Base-by-base conservation (phyloP, 2,113 vertebrate species). In the Zootoca vivipara region DNA sequence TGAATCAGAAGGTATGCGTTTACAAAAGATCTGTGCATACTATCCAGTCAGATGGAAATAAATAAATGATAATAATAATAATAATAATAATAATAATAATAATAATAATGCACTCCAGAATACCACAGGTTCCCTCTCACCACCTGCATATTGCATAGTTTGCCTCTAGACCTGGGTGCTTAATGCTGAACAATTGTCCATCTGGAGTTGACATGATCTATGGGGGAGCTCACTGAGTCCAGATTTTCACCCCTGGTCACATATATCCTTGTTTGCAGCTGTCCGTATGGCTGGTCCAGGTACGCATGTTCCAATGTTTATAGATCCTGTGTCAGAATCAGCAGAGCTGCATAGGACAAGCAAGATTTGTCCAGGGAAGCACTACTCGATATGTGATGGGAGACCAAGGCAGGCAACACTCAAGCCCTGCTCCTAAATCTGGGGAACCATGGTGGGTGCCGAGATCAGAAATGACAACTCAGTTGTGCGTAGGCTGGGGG, bases 401-500 rank as follows among this genome's bases (percentile, higher is more conserved):
- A 26, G 35, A 26, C 73, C 28, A 77, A 2, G 62, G 28, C 52
- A 38, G 52, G 10, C 6, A 24, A 28, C 10, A n/a, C 24, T 10
- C 30, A 30, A 75, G 18, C 30, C 58, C 56, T 64, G 12, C 67
- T 30, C 65, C 30, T 77, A 28, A 56, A 85, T 22, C 12, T 42
- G 58, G 33, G 38, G 15, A 42, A 79, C 67, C 38, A 46, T 33
- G 24, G 10, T 0, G 0, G 82, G 87, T 67, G 74, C 80, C 3
- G 24, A 73, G 62, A 89, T 85, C 86, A 78, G 69, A 90, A 85
- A 30, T 8, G 22, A 33, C n/a, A 69, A 73, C 40, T 67, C 42
- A 28, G 40, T 42, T 30, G 78, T 75, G 69, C 42, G 81, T 65
- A 56, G 89, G 87, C 42, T 46, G 82, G 88, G 85, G 88, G 85